Evolutionary conservation across 2,888 invertebrate species (phyloP).

Genomic region (Syrista parreyssii): DNA sequence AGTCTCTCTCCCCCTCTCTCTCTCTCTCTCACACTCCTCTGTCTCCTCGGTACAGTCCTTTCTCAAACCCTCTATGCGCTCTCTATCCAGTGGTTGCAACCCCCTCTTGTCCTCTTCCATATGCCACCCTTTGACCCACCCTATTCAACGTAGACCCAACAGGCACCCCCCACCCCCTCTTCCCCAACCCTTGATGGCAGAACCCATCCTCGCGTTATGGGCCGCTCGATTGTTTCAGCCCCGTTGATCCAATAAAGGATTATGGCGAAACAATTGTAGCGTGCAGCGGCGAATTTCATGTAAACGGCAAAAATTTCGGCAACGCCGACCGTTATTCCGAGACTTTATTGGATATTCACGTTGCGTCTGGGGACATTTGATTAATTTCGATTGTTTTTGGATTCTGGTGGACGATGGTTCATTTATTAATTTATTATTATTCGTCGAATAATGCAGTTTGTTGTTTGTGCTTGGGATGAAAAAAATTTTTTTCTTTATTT

Average conservation of each 20-base stretch:
- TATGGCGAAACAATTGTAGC: constrained; percentile 63
- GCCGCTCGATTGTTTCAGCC: constrained; percentile 64
- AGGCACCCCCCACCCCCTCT: not conserved
- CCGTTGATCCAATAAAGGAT: constrained; percentile 65
- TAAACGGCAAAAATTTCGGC: constrained; percentile 29
- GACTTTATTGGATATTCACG: not conserved
- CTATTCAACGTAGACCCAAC: constrained; percentile 2
- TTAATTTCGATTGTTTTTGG: not conserved
- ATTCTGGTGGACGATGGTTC: not conserved
- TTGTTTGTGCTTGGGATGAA: not conserved
- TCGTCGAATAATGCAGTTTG: not conserved
- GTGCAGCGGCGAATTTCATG: constrained; percentile 41
- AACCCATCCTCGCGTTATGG: constrained; percentile 54
- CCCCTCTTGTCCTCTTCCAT: constrained; percentile 17
- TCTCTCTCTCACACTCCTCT: constrained; percentile 24
- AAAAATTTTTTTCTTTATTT: not conserved
- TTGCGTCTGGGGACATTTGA: not conserved
- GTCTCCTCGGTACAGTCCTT: constrained; percentile 8
- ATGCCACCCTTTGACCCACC: constrained; percentile 16
- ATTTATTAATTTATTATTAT: not conserved
- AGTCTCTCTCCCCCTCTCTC: constrained; percentile 29
- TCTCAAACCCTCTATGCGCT: constrained; percentile 4
- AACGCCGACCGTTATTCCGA: not conserved
- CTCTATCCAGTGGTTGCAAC: constrained; percentile 19
- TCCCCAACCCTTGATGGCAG: not conserved